A percentile compares a stretch with the other conserved stretches of the same genome.
These are phyloP conservation scores for Lasioglossum zephyrum DNA, from an alignment of 2,888 invertebrate species.

Conservation along the genomic window DNA sequence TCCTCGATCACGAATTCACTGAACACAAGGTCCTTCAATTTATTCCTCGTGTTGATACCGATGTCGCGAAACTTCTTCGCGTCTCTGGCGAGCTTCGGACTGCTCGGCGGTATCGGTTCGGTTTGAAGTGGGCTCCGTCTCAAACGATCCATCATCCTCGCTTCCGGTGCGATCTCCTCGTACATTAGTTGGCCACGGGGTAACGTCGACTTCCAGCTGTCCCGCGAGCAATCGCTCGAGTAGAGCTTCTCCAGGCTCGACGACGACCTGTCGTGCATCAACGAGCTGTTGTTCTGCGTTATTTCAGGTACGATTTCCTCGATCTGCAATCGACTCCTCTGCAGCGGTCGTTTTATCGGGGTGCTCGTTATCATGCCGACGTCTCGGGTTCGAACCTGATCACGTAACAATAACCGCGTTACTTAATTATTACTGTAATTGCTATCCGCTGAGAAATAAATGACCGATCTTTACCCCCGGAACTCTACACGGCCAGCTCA, in stretches of 20 bases:
- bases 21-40: constrained; percentile 37
- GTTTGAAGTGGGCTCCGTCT: constrained; percentile 65
- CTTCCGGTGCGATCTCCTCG: constrained; percentile 62
- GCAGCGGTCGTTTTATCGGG: constrained; percentile 70
- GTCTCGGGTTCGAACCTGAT: constrained; percentile 79
- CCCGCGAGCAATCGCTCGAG: constrained; percentile 35
- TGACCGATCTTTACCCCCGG: not conserved
- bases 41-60: constrained; percentile 70
- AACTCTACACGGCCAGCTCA: not conserved
- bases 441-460: not conserved
- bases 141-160: constrained; percentile 55
- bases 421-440: not conserved
- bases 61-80: constrained; percentile 65
- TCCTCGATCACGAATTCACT: constrained; percentile 72
- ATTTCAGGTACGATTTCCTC: constrained; percentile 68
- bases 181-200: constrained; percentile 49
- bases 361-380: constrained; percentile 80
- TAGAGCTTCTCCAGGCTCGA: constrained; percentile 40
- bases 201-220: constrained; percentile 61
- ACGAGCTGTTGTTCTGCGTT: constrained; percentile 36
- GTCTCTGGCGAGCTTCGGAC: constrained; percentile 25
- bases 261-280: constrained; percentile 20
- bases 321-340: constrained; percentile 63
- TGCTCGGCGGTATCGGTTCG: constrained; percentile 65
- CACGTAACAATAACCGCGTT: constrained; percentile 31